phyloP scores from a whole-genome alignment of 1,140 invertebrate genomes.

The Bombus confusus region DNA sequence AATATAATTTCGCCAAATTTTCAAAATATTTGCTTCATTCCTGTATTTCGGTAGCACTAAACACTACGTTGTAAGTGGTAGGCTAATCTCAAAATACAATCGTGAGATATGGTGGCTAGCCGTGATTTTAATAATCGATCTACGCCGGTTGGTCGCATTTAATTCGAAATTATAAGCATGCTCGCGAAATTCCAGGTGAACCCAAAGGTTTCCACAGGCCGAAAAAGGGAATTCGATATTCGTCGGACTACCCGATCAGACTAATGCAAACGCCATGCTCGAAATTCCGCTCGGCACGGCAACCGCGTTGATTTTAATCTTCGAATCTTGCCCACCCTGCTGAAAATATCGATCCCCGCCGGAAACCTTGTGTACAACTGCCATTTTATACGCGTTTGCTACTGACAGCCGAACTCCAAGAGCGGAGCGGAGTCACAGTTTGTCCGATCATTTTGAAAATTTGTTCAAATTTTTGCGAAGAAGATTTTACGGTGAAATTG shows the following conservation, averaged over 20 bases:
- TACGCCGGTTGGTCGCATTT: background rate
- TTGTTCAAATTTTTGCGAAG: background rate
- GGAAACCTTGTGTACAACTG: background rate
- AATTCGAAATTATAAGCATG: background rate
- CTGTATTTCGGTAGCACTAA: too few relatives aligned
- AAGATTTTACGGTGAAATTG: too few relatives aligned
- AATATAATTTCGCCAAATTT: too few relatives aligned
- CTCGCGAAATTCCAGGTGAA: background rate
- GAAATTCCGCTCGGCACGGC: background rate
- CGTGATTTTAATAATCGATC: background rate
- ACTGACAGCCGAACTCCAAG: background rate
- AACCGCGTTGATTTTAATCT: constrained; percentile 36
- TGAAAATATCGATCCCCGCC: constrained; percentile 21
- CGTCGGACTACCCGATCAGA: background rate
- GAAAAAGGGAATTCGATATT: constrained; percentile 18
- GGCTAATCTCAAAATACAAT: background rate
- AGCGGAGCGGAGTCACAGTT: background rate
- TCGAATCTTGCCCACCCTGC: background rate
- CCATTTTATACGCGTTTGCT: constrained; percentile 13
- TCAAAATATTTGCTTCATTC: too few relatives aligned
- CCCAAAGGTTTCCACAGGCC: too few relatives aligned
- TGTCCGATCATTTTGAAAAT: background rate
- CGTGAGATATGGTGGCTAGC: background rate
- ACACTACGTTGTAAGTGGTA: too few relatives aligned
- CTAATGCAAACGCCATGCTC: constrained; percentile 13